phyloP scores from a whole-genome alignment of 2,797 vertebrate species.

The Anabas testudineus region DNA sequence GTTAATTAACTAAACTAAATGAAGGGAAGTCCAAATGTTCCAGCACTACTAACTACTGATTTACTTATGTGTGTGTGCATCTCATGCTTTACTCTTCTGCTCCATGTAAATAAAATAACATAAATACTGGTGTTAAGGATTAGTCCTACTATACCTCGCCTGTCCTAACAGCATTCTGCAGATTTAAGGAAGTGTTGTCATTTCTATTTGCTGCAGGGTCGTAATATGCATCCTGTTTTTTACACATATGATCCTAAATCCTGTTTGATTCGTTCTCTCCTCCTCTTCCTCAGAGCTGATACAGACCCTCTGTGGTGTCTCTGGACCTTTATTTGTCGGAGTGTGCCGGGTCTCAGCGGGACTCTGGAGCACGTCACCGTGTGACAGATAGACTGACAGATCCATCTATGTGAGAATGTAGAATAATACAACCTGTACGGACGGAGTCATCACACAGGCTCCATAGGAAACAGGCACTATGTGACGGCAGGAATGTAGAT shows the following conservation, averaged over 20 bases:
- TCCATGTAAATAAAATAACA: no score
- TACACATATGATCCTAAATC: no score
- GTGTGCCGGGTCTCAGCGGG: slow-evolving; percentile 50
- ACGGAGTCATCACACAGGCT: slow-evolving; percentile 51
- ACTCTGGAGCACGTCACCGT: slow-evolving; percentile 7
- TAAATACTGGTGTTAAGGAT: no score
- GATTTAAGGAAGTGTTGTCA: not conserved
- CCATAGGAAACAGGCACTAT: slow-evolving; percentile 32
- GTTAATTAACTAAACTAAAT: no score
- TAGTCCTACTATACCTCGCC: no score
- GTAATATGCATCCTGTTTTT: no score
- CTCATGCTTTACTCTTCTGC: no score
- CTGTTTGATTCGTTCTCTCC: not conserved
- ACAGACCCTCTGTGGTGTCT: not conserved
- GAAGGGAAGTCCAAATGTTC: no score
- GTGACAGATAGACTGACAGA: slow-evolving; percentile 69
- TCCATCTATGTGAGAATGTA: slow-evolving; percentile 65
- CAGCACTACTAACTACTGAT: no score
- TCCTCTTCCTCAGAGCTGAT: not conserved
- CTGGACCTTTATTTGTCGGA: slow-evolving; percentile 34
- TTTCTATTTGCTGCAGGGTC: not conserved
- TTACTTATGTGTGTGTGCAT: no score
- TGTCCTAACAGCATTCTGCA: not conserved
- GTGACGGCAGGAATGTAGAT: slow-evolving; percentile 57
- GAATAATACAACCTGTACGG: slow-evolving; percentile 59